These are phyloP conservation scores for Tenebrosternarchus preto DNA, from an alignment of 2,113 vertebrate genomes.

Conservation along the genomic window DNA sequence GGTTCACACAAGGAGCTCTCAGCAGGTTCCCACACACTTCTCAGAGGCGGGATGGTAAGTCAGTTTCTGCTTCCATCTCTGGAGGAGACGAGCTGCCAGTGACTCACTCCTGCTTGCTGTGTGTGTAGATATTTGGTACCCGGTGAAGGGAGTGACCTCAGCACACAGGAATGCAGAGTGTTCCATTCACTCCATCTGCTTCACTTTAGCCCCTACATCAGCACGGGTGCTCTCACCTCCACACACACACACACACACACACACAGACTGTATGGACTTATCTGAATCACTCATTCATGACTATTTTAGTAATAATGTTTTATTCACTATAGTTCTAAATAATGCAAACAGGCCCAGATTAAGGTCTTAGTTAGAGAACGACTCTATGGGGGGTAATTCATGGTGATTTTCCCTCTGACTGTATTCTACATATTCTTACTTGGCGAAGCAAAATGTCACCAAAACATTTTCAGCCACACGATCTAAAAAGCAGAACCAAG, in stretches of 20 bases:
- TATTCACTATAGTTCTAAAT: conserved; percentile 60
- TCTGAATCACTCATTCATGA: conserved; percentile 68
- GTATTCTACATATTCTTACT: conserved; percentile 55
- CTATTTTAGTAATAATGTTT: conserved; percentile 59
- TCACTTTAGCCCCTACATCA: conserved; percentile 72
- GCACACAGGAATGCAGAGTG: conserved; percentile 63
- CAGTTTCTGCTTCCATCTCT: conserved; percentile 7
- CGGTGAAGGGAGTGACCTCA: conserved; percentile 67
- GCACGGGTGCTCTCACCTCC: conserved; percentile 64
- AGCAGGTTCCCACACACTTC: no score
- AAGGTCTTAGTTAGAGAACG: conserved; percentile 56
- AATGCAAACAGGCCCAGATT: conserved; percentile 56
- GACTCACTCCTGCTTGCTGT: not conserved
- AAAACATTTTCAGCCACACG: conserved; percentile 41
- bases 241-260: conserved; percentile 41
- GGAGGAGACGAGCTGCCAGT: not conserved
- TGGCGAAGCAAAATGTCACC: conserved; percentile 13
- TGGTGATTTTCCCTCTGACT: conserved; percentile 55
- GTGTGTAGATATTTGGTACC: conserved; percentile 42
- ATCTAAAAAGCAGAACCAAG: conserved; percentile 35
- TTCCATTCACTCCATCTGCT: conserved; percentile 75
- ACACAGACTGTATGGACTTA: conserved; percentile 40
- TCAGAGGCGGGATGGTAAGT: no score
- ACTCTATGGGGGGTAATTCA: conserved; percentile 56
- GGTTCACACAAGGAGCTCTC: no score